Conservation (phyloP, 2,113 vertebrate species). For the Corydoras maculifer region DNA sequence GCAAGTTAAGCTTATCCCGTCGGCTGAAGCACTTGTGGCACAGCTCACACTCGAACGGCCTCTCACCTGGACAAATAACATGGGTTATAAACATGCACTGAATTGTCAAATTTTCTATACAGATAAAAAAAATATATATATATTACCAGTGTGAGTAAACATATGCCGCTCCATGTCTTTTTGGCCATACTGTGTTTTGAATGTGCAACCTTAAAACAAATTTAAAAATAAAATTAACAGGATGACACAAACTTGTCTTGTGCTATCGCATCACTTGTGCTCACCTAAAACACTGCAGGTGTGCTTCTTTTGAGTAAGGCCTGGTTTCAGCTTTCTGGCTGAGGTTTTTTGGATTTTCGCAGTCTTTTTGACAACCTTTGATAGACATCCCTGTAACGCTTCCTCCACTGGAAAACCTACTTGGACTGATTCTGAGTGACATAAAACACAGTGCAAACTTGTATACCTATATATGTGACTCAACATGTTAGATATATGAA, state of each 20-base stretch:
- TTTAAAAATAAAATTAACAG: background rate
- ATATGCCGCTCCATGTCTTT: constrained; percentile 97
- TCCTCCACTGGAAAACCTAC: constrained; percentile 83
- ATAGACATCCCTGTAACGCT: constrained; percentile 78
- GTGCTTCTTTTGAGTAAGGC: constrained; percentile 75
- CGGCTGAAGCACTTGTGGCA: constrained; percentile 92
- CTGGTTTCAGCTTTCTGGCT: constrained; percentile 70
- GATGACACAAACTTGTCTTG: background rate
- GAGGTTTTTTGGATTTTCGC: constrained; percentile 74
- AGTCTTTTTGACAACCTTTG: constrained; percentile 75
- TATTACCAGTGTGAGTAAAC: constrained; percentile 88
- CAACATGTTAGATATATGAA: background rate
- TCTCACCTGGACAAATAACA: constrained; percentile 73
- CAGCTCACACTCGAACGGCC: constrained; percentile 89
- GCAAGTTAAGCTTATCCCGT: constrained; percentile 92
- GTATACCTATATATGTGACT: too few relatives aligned
- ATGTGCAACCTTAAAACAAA: constrained; percentile 79
- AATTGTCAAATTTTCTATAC: background rate
- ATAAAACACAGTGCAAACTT: background rate
- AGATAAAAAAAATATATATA: background rate
- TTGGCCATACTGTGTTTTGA: constrained; percentile 95
- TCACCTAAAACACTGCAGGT: constrained; percentile 87
- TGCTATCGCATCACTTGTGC: constrained; percentile 8
- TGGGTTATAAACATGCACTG: background rate
- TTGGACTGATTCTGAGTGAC: constrained; percentile 69